Percentiles rank a stretch among this genome's conserved stretches.
phyloP scores from a whole-genome alignment of 2,113 vertebrate species.

The Lethenteron camtschaticum region DNA sequence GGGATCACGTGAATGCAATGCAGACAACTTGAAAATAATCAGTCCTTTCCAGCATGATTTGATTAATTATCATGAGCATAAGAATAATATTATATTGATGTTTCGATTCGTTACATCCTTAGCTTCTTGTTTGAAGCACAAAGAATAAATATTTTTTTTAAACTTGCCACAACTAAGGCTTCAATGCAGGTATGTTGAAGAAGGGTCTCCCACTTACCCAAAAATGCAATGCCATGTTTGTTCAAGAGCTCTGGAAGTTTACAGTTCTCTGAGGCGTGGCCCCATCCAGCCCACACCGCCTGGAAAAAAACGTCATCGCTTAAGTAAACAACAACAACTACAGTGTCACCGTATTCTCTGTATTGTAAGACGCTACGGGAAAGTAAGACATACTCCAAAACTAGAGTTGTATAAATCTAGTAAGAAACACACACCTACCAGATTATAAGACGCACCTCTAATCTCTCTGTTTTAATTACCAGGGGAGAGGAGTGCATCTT shows the following conservation, averaged over 20 bases:
- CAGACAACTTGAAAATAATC: no score
- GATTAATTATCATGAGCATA: no score
- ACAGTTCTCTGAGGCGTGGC: conserved; percentile 84
- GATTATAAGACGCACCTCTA: no score
- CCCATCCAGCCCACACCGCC: conserved; percentile 98
- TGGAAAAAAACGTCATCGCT: conserved; percentile 13
- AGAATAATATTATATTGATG: no score
- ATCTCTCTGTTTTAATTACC: no score
- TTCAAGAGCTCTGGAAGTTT: conserved; percentile 74
- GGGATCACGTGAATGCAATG: no score
- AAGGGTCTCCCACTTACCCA: conserved; percentile 31
- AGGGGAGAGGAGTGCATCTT: no score
- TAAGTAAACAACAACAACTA: background rate
- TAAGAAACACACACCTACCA: no score
- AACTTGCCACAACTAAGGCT: background rate
- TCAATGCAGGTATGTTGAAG: background rate
- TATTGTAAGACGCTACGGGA: background rate
- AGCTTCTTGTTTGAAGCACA: no score
- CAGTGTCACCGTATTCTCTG: background rate
- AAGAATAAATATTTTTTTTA: background rate
- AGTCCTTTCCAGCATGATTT: no score
- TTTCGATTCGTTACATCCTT: no score
- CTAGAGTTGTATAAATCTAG: background rate
- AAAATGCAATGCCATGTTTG: conserved; percentile 58
- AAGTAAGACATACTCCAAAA: background rate